phyloP scores from a whole-genome alignment of 2,888 invertebrate species.

The Brachyptera putata region DNA sequence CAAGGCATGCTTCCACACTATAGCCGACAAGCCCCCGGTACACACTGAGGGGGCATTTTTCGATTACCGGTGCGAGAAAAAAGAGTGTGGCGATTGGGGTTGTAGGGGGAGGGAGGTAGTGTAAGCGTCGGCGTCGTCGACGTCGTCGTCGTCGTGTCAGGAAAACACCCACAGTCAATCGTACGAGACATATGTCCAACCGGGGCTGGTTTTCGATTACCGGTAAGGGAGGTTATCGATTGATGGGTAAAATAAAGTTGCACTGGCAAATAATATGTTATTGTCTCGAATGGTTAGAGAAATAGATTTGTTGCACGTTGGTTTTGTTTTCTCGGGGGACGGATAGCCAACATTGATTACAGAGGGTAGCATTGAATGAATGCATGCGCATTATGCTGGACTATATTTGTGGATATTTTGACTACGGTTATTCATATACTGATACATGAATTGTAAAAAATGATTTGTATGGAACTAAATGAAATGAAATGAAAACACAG shows the following conservation, averaged over 20 bases:
- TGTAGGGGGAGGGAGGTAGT: too few species aligned
- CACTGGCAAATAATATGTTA: not conserved
- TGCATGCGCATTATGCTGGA: too few species aligned
- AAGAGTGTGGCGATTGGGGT: too few species aligned
- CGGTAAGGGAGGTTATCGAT: constrained; percentile 10
- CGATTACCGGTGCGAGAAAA: constrained; percentile 3
- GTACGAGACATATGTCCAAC: constrained; percentile 1
- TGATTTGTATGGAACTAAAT: too few species aligned
- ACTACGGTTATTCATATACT: too few species aligned
- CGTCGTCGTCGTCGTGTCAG: constrained; percentile 1
- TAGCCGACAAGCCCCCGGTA: not conserved
- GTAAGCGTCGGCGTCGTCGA: not conserved
- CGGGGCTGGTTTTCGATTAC: constrained; percentile 13
- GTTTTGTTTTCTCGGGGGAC: not conserved
- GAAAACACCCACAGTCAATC: constrained; percentile 13
- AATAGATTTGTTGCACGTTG: not conserved
- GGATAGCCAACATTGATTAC: not conserved
- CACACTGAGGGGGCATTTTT: not conserved
- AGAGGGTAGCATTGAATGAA: not conserved
- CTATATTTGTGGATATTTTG: too few species aligned
- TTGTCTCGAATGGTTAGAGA: not conserved
- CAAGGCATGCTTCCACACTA: not conserved
- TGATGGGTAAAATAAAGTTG: not conserved
- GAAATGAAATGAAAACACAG: too few species aligned
- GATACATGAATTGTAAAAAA: too few species aligned